Percentiles rank a stretch among this genome's conserved stretches.
These are phyloP conservation scores for Orthosia gothica DNA, from an alignment of 2,888 invertebrate genomes.

Conservation along the genomic window DNA sequence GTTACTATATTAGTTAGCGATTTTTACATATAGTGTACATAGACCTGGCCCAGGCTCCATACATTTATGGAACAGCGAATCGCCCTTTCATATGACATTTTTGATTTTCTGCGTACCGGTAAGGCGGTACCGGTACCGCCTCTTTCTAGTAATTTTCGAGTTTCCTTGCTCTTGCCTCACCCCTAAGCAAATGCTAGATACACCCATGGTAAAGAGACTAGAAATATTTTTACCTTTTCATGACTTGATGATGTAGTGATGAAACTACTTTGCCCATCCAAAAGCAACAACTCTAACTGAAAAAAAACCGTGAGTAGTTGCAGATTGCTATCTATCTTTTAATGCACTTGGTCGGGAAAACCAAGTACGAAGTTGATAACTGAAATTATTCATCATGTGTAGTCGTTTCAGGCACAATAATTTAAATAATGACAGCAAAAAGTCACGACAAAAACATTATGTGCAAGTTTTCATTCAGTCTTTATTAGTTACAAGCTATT, in stretches of 20 bases:
- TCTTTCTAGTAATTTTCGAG: too few species aligned
- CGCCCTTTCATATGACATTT: too few species aligned
- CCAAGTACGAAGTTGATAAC: constrained; percentile 24
- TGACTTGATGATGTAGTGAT: too few species aligned
- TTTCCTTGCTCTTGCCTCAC: too few species aligned
- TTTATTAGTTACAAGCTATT: not conserved
- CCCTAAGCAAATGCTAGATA: too few species aligned
- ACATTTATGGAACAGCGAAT: too few species aligned
- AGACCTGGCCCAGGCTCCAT: too few species aligned
- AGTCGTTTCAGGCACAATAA: constrained; percentile 19
- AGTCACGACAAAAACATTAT: constrained; percentile 27
- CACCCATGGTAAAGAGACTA: too few species aligned
- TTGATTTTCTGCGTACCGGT: too few species aligned
- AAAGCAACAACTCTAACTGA: not conserved
- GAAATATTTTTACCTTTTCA: not conserved
- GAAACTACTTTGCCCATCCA: not conserved
- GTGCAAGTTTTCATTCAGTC: not conserved
- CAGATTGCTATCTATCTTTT: constrained; percentile 15
- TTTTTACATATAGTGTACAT: too few species aligned
- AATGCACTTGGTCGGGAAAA: constrained; percentile 19
- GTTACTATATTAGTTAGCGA: too few species aligned
- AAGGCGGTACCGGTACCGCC: too few species aligned
- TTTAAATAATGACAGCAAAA: constrained; percentile 43
- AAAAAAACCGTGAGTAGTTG: not conserved
- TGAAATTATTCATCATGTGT: constrained; percentile 42